Evolutionary conservation across 2,797 vertebrate genomes (phyloP).

Genomic region (Malacoraja senta): DNA sequence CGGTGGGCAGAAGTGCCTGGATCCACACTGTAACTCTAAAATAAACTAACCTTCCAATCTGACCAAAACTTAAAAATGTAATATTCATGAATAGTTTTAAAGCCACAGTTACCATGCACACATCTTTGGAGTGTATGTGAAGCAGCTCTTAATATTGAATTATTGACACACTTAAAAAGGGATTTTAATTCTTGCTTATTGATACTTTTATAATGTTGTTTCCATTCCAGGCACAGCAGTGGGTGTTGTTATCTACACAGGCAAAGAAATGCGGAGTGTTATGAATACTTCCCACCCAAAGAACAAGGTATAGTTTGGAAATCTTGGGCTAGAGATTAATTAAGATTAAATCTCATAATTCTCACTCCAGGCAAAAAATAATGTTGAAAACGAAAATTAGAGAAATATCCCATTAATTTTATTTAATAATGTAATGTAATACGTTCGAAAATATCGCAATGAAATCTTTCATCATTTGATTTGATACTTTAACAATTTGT

Average conservation of each 20-base stretch:
- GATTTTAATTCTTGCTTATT: not conserved
- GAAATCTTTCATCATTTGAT: not conserved
- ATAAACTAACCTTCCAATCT: too few relatives aligned
- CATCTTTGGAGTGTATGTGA: not conserved
- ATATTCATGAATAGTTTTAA: not conserved
- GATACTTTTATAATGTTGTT: not conserved
- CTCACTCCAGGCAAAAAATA: not conserved
- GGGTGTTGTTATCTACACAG: conserved; percentile 93
- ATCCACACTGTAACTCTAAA: too few relatives aligned
- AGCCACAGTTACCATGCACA: not conserved
- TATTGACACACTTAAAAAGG: not conserved
- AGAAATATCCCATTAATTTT: not conserved
- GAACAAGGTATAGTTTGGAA: conserved; percentile 74
- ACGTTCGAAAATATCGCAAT: not conserved
- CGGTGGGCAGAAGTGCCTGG: too few relatives aligned
- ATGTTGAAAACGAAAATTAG: not conserved
- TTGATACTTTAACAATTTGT: not conserved
- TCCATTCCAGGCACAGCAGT: conserved; percentile 76
- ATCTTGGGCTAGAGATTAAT: not conserved
- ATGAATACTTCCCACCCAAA: conserved; percentile 96
- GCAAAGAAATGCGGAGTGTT: conserved; percentile 90
- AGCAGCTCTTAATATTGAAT: not conserved
- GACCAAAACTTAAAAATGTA: not conserved
- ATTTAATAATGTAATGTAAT: not conserved
- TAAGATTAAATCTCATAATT: not conserved